Conservation (phyloP, 2,888 invertebrate species). For the Hedychridium roseum region DNA sequence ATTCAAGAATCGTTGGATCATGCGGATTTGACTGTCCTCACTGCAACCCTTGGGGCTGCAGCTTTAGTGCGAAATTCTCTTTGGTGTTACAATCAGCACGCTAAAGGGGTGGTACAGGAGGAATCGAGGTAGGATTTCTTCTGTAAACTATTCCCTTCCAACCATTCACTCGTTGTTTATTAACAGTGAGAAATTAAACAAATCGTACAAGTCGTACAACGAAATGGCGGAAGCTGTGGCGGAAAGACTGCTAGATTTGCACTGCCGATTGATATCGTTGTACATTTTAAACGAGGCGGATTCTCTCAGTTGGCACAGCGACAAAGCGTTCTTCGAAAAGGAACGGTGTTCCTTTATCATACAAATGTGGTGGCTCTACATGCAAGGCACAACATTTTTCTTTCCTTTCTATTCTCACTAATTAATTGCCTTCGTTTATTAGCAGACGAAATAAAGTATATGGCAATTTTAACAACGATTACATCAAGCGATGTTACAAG, state of each 20-base stretch:
- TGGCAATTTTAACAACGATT: background rate
- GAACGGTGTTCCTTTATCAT: slow-evolving; percentile 83
- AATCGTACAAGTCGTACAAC: slow-evolving; percentile 77
- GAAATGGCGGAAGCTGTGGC: slow-evolving; percentile 87
- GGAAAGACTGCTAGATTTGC: slow-evolving; percentile 81
- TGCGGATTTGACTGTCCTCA: slow-evolving; percentile 81
- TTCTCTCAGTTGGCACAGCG: slow-evolving; percentile 77
- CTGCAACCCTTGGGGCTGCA: slow-evolving; percentile 82
- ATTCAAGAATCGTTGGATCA: slow-evolving; percentile 87
- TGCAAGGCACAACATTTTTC: slow-evolving; percentile 72
- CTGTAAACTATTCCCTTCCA: background rate
- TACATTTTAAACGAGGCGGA: slow-evolving; percentile 86
- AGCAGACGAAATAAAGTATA: no score
- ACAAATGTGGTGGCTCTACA: slow-evolving; percentile 90
- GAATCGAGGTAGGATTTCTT: slow-evolving; percentile 40
- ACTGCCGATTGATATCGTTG: slow-evolving; percentile 78
- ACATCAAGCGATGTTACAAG: background rate
- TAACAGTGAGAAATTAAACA: slow-evolving; percentile 59
- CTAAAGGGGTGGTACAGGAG: slow-evolving; percentile 57
- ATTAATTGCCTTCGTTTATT: no score
- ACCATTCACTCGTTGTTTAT: background rate
- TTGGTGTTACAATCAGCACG: slow-evolving; percentile 77
- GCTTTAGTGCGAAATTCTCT: slow-evolving; percentile 80
- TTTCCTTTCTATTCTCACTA: no score
- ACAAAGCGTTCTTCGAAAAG: slow-evolving; percentile 73